These are phyloP conservation scores for Cirrhinus mrigala DNA, from an alignment of 2,797 vertebrate genomes.

Conservation along the genomic window DNA sequence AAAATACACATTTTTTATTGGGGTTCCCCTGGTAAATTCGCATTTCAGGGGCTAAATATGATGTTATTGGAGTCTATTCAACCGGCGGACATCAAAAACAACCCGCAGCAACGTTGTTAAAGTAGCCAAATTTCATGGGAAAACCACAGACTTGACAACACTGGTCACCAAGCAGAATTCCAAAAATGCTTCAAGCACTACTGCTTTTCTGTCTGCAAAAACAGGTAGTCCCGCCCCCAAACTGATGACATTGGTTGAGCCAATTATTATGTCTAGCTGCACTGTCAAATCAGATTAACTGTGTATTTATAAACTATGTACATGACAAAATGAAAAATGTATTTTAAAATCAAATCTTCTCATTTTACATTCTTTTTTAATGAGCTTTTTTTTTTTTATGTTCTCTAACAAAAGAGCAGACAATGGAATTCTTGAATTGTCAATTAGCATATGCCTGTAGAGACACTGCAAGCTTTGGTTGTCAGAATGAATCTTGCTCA, in stretches of 20 bases:
- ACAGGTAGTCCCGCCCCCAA: neutral
- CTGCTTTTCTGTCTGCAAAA: neutral
- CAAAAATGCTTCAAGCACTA: too few relatives aligned
- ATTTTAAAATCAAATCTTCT: neutral
- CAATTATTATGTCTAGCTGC: neutral
- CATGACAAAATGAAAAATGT: neutral
- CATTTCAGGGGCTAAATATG: too few relatives aligned
- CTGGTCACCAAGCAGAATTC: neutral
- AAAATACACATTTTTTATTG: too few relatives aligned
- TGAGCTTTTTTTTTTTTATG: neutral
- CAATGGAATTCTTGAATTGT: neutral
- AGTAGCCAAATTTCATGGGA: too few relatives aligned
- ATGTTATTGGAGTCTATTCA: too few relatives aligned
- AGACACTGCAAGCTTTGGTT: neutral
- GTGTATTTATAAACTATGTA: conserved; percentile 53
- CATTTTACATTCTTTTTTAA: neutral
- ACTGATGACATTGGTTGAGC: neutral
- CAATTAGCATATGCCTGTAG: neutral
- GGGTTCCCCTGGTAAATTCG: too few relatives aligned
- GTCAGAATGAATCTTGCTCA: neutral
- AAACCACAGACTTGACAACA: too few relatives aligned
- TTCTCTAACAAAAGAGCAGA: neutral
- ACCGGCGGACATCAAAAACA: too few relatives aligned
- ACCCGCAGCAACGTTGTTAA: too few relatives aligned
- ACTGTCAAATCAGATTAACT: neutral